A percentile compares a stretch with the other conserved stretches of the same genome.
Evolutionary conservation across 2,888 invertebrate genomes (phyloP).

Genomic region (Lasioglossum figueresi): DNA sequence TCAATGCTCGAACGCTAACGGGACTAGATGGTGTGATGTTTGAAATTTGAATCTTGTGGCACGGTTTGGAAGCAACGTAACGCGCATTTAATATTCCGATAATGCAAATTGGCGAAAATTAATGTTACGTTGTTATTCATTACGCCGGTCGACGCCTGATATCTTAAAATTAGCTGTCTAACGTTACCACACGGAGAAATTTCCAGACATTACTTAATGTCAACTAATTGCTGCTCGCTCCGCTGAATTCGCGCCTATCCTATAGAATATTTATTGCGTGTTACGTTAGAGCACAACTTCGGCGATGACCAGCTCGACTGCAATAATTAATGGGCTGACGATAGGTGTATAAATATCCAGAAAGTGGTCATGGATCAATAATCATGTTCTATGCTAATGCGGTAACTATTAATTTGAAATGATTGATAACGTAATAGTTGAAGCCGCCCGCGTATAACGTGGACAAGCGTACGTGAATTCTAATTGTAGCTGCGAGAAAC

Average conservation of each 20-base stretch:
- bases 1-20: neutral
- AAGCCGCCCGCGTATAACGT: neutral
- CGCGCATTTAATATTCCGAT: neutral
- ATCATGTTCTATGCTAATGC: constrained; percentile 33
- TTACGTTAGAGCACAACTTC: constrained; percentile 40
- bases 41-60: neutral
- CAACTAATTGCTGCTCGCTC: constrained; percentile 50
- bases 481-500: neutral
- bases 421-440: constrained; percentile 40
- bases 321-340: constrained; percentile 55
- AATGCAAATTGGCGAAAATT: constrained; percentile 9
- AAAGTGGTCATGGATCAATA: constrained; percentile 53
- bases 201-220: constrained; percentile 48
- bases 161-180: constrained; percentile 6
- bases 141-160: constrained; percentile 7
- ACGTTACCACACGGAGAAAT: constrained; percentile 14
- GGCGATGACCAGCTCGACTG: constrained; percentile 28
- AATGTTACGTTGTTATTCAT: constrained; percentile 8
- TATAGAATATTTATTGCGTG: constrained; percentile 48
- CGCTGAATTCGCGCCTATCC: constrained; percentile 46
- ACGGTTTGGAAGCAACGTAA: neutral
- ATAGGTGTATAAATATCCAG: constrained; percentile 57
- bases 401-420: constrained; percentile 38
- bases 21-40: neutral
- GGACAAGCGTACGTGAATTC: neutral